Conservation (phyloP, 2,113 vertebrate genomes). For the Centropristis striata region DNA sequence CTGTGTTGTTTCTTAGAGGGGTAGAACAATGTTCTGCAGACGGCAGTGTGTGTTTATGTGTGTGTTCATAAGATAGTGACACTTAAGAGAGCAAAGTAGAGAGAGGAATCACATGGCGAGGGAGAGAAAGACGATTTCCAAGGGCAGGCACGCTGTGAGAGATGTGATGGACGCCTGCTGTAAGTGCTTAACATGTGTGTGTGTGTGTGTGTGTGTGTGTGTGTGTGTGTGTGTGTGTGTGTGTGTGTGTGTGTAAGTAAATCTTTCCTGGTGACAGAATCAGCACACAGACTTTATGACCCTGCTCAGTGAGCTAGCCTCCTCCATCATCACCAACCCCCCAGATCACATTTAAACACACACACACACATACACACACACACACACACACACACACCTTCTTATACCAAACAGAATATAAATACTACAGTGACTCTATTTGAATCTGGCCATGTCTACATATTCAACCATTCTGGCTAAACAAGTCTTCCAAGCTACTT, state of each 20-base stretch:
- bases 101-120: slow-evolving; percentile 43
- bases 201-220: slow-evolving; percentile 35
- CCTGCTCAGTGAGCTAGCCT: slow-evolving; percentile 66
- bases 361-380: slow-evolving; percentile 23
- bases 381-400: slow-evolving; percentile 14
- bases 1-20: slow-evolving; percentile 46
- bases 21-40: slow-evolving; percentile 2
- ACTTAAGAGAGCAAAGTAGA: slow-evolving; percentile 38
- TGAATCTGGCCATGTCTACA: not conserved
- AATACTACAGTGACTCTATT: not conserved
- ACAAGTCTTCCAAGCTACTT: not conserved
- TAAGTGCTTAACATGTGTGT: slow-evolving; percentile 42
- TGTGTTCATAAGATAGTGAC: slow-evolving; percentile 32
- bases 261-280: slow-evolving; percentile 82
- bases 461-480: not conserved
- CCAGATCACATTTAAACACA: slow-evolving; percentile 37
- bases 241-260: slow-evolving; percentile 51
- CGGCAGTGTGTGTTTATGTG: not conserved
- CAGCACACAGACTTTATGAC: slow-evolving; percentile 79
- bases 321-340: slow-evolving; percentile 62
- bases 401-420: not conserved
- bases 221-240: slow-evolving; percentile 28
- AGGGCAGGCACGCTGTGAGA: slow-evolving; percentile 64
- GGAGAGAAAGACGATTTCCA: slow-evolving; percentile 48
- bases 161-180: slow-evolving; percentile 71